Evolutionary conservation across 92 coral and sea anemone genomes (phyloP).

Genomic region (Epizoanthus ramosus): DNA sequence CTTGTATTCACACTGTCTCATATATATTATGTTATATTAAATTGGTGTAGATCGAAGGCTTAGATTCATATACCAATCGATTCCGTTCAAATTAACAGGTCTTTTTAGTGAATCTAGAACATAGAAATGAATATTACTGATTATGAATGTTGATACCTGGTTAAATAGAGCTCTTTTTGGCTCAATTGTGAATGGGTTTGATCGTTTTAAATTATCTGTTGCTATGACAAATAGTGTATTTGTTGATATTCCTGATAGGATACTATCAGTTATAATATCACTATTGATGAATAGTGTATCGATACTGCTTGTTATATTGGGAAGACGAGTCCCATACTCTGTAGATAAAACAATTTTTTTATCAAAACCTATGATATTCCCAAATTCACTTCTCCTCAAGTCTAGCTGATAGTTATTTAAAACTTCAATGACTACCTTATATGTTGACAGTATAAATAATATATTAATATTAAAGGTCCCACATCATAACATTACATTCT

Average conservation of each 20-base stretch:
- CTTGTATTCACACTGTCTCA: neutral
- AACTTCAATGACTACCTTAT: no score
- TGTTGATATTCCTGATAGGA: neutral
- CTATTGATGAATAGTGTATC: neutral
- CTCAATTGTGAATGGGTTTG: slow-evolving; percentile 2
- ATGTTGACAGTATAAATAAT: no score
- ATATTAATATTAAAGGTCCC: no score
- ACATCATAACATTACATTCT: no score
- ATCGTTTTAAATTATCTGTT: neutral
- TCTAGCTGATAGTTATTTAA: no score
- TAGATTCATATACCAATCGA: slow-evolving; percentile 1
- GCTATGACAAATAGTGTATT: neutral
- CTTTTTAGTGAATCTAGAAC: slow-evolving; percentile 3
- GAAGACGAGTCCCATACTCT: no score
- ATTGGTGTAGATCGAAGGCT: no score
- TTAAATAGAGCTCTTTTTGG: neutral
- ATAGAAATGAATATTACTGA: slow-evolving; percentile 37
- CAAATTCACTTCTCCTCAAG: no score
- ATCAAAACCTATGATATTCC: no score
- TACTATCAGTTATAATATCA: neutral
- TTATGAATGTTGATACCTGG: neutral
- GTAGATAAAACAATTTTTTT: no score
- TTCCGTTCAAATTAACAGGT: slow-evolving; percentile 7
- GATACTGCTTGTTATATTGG: no score
- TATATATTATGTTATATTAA: no score